phyloP scores from a whole-genome alignment of 2,888 invertebrate genomes.

The Mythimna lalbum region DNA sequence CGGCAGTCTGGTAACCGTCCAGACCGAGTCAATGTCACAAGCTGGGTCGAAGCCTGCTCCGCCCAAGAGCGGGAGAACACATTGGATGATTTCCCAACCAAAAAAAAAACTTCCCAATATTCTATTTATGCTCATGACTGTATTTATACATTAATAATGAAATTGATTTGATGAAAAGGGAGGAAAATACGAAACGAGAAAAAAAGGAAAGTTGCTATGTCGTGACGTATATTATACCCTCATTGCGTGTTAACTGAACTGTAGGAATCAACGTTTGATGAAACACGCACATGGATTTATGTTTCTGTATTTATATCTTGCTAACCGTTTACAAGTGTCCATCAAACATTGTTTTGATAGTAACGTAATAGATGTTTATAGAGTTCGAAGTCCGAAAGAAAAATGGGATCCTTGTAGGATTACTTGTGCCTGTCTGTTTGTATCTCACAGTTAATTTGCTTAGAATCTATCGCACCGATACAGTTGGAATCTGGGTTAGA shows the following conservation, averaged over 20 bases:
- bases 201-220: slow-evolving; percentile 4
- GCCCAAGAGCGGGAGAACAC: no score
- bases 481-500: no score
- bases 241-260: slow-evolving; percentile 16
- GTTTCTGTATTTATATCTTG: not conserved
- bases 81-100: no score
- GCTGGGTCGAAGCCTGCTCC: no score
- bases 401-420: no score
- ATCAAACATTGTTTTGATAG: slow-evolving; percentile 9
- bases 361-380: not conserved
- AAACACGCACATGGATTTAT: not conserved
- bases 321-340: slow-evolving; percentile 3
- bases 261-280: slow-evolving; percentile 6
- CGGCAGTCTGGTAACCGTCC: no score
- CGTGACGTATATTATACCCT: slow-evolving; percentile 24
- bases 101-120: not conserved
- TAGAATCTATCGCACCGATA: no score
- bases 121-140: not conserved
- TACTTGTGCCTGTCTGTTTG: no score
- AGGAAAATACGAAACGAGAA: not conserved
- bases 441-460: no score
- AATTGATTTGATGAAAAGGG: slow-evolving; percentile 6
- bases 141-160: not conserved
- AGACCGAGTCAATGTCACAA: no score
- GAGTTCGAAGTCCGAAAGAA: not conserved